A percentile compares a stretch with the other conserved stretches of the same genome.
These are phyloP conservation scores for Eledona agricola DNA, from an alignment of 2,888 invertebrate species.

Conservation along the genomic window DNA sequence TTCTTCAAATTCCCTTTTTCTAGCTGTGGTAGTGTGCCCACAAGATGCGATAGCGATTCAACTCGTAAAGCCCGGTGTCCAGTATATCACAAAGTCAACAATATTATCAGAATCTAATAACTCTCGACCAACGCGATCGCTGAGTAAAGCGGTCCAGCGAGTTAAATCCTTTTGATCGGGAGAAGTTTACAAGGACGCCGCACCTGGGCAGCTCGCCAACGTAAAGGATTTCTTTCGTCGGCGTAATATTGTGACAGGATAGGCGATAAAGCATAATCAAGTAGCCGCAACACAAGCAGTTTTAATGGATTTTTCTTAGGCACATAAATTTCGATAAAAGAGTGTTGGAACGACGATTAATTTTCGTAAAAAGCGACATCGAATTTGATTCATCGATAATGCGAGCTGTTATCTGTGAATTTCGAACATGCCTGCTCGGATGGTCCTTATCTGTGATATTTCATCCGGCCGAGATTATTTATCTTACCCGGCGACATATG, in stretches of 20 bases:
- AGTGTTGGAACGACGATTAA: constrained; percentile 39
- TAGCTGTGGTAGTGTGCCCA: constrained; percentile 5
- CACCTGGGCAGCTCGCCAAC: constrained; percentile 17
- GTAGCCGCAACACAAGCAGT: constrained; percentile 54
- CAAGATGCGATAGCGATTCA: constrained; percentile 1
- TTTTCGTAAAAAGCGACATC: constrained; percentile 11
- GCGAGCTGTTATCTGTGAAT: constrained; percentile 17
- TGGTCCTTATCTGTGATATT: constrained; percentile 9
- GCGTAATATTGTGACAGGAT: constrained; percentile 55
- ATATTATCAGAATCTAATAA: constrained; percentile 51
- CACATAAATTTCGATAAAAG: constrained; percentile 52
- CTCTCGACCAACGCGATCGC: constrained; percentile 43
- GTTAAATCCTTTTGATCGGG: constrained; percentile 7
- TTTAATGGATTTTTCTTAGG: constrained; percentile 51
- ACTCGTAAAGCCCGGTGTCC: constrained; percentile 4
- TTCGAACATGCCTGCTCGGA: constrained; percentile 6
- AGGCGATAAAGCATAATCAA: constrained; percentile 57
- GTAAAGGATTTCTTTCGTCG: constrained; percentile 51
- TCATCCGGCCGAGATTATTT: constrained; percentile 11
- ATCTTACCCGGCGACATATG: constrained; percentile 3
- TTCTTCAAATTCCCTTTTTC: too few species aligned
- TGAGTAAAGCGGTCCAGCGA: constrained; percentile 33
- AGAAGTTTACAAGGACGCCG: background rate
- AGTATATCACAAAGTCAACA: constrained; percentile 45
- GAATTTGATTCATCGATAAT: too few species aligned